Evolutionary conservation across 2,888 invertebrate genomes (phyloP).

Genomic region (Epistrophe grossulariae): DNA sequence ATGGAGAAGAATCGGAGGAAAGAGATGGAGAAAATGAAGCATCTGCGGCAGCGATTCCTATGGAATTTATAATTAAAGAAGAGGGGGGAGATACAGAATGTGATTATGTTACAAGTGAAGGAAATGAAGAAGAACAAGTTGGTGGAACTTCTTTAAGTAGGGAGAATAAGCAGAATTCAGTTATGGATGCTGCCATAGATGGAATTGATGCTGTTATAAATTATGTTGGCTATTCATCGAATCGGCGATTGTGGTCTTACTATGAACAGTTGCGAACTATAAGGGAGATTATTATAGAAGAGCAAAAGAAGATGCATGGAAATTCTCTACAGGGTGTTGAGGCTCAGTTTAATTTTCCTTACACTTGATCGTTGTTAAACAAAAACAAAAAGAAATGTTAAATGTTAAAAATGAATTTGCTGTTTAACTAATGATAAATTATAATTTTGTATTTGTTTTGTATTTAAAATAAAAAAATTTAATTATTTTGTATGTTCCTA

Average conservation of each 20-base stretch:
- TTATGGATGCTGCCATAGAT: constrained; percentile 21
- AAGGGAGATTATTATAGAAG: constrained; percentile 42
- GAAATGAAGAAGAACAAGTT: not conserved
- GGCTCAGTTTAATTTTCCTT: constrained; percentile 1
- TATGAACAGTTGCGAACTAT: constrained; percentile 47
- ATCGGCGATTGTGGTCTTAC: constrained; percentile 36
- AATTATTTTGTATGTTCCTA: not conserved
- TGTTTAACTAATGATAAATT: not conserved
- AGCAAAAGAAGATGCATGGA: constrained; percentile 23
- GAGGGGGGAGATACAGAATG: constrained; percentile 18
- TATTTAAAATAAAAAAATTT: not conserved
- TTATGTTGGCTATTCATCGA: constrained; percentile 46
- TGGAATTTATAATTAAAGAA: constrained; percentile 37
- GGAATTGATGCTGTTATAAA: constrained; percentile 59
- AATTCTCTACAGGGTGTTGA: not conserved
- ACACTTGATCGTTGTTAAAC: not conserved
- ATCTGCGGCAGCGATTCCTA: not conserved
- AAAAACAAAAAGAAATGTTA: too few species aligned
- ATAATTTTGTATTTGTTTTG: not conserved
- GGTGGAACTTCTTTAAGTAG: not conserved
- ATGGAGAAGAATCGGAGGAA: not conserved
- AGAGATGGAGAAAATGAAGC: not conserved
- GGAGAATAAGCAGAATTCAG: not conserved
- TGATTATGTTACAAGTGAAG: not conserved
- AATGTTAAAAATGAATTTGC: not conserved